Evolutionary conservation across 2,113 vertebrate species (phyloP), one percentile per base, ranked within the genome.

Genomic region (Oncorhynchus clarkii): DNA sequence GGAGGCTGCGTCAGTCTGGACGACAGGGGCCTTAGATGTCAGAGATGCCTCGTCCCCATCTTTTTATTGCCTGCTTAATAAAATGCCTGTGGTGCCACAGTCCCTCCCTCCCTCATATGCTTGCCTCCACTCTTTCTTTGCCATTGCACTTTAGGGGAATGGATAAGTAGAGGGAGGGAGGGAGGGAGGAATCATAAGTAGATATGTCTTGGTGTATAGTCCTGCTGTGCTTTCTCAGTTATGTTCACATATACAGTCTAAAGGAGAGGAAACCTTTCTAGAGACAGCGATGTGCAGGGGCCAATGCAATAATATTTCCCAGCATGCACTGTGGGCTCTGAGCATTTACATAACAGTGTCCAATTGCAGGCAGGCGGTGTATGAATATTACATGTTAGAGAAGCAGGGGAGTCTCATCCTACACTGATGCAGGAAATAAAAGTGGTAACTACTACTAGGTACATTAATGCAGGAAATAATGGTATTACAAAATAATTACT

Each of bases 41-140:
- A 85, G 78, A 84, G 81, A 88, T 88, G 81, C 82, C 87, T 86
- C 80, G 86, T 84, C 86, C 86, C 84, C 80, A 84, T 86, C 86
- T 86, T 87, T 83, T 91, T 86, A 89, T 87, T 86, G 74, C 81
- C 66, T 82, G 81, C 75, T 68, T 34, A 1, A n/a, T 13, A 67
- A 67, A 70, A 48, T 48, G 20, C 68, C 20, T 39, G 8, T 20
- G 3, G 34, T 70, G 39, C n/a, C 68, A 22, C 68, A 9, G 39
- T 70, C 39, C 8, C 5, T 5, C 20, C 39, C 34, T 8, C 6
- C 22, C 39, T 49, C 12, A 27, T 70, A n/a, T 9, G 34, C 59
- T 62, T 22, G 20, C 59, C 59, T 62, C 9, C n/a, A 22, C n/a
- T 62, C 59, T 54, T 14, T 18, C 14, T 54, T 54, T 54, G 51